Percentiles rank a stretch among this genome's conserved stretches.
Conservation (phyloP, 2,113 vertebrate species). For the Terrapene triunguis region DNA sequence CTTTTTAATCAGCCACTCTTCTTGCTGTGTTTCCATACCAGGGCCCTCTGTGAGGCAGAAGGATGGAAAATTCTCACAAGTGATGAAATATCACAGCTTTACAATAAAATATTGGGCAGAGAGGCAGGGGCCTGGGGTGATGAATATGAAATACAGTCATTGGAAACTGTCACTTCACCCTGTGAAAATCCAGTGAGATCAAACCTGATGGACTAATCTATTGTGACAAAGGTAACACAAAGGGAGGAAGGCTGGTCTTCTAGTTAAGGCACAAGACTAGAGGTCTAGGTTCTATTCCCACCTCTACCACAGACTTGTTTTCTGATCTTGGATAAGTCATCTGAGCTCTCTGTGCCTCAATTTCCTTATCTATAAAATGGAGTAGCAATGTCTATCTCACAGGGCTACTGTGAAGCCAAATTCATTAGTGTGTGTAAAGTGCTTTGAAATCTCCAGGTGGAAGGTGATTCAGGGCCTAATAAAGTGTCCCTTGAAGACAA, state of each 20-base stretch:
- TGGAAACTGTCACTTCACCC: neutral
- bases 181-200: neutral
- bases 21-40: rapidly evolving
- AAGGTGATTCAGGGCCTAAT: neutral
- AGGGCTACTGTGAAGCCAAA: neutral
- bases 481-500: neutral
- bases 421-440: neutral
- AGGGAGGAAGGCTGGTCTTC: neutral
- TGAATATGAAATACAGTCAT: rapidly evolving
- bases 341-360: neutral
- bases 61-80: neutral
- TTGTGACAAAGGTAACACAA: neutral
- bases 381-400: neutral
- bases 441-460: neutral
- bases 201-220: neutral
- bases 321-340: neutral
- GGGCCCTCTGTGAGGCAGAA: neutral
- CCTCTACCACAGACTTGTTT: neutral
- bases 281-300: neutral
- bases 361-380: constrained; percentile 4
- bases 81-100: neutral
- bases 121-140: neutral
- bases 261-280: neutral
- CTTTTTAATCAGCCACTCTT: neutral
- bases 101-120: neutral